Evolutionary conservation across 2,113 vertebrate genomes (phyloP).

Genomic region (Litocranius walleri): DNA sequence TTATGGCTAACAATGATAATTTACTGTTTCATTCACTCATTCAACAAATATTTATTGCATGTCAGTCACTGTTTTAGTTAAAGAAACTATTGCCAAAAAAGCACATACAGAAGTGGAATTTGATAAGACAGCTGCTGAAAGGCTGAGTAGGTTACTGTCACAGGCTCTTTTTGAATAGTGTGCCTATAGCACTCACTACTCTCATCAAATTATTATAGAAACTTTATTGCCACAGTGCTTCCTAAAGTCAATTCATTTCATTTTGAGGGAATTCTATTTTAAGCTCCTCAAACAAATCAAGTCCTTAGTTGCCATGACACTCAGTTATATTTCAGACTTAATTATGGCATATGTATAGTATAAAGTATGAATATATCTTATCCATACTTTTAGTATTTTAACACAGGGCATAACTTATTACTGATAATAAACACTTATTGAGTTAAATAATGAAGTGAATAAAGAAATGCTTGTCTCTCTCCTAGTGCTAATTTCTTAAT

Average conservation of each 20-base stretch:
- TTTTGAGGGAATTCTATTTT: conserved; percentile 1
- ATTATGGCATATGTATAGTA: background rate
- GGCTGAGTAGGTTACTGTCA: background rate
- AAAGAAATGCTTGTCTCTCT: background rate
- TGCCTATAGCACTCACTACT: background rate
- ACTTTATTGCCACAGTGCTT: background rate
- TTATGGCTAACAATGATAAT: background rate
- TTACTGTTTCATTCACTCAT: background rate
- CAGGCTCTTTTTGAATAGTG: background rate
- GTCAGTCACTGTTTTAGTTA: background rate
- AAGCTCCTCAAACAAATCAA: background rate
- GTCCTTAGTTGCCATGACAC: background rate
- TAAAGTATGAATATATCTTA: background rate
- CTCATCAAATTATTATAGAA: background rate
- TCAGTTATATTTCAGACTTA: conserved; percentile 4
- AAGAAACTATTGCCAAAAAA: background rate
- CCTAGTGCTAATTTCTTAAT: background rate
- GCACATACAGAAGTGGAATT: background rate
- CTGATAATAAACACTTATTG: background rate
- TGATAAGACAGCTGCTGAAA: background rate
- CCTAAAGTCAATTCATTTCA: background rate
- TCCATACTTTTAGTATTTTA: background rate
- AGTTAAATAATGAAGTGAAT: background rate
- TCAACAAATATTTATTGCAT: conserved; percentile 16
- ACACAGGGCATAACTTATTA: background rate